phyloP scores from a whole-genome alignment of 2,113 vertebrate genomes.

The Pleuronectes platessa region DNA sequence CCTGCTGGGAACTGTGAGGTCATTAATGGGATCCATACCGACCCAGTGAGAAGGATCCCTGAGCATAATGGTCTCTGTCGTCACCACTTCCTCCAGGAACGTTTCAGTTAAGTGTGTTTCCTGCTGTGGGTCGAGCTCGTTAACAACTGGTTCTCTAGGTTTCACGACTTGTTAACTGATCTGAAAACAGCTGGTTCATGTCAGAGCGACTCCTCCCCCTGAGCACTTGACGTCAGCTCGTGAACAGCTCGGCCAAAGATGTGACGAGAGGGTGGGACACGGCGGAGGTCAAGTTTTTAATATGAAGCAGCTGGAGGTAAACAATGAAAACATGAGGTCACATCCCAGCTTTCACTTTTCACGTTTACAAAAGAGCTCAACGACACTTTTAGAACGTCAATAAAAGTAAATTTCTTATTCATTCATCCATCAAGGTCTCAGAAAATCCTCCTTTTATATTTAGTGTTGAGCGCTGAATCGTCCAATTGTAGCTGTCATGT shows the following conservation, averaged over 20 bases:
- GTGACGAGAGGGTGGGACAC: constrained; percentile 42
- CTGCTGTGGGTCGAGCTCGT: background rate
- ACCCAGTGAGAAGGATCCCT: constrained; percentile 1
- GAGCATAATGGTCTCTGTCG: background rate
- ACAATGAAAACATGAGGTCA: constrained; percentile 3
- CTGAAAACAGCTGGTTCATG: constrained; percentile 4
- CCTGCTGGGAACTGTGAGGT: constrained; percentile 24
- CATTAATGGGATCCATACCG: constrained; percentile 27
- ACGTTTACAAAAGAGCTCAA: background rate
- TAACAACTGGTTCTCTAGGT: background rate
- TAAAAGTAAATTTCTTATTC: no score
- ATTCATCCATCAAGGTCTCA: no score
- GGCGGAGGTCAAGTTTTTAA: constrained; percentile 32
- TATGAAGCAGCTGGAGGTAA: constrained; percentile 33
- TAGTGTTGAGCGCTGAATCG: no score
- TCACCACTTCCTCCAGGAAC: background rate
- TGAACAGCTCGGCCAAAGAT: constrained; percentile 15
- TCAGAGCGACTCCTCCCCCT: constrained; percentile 44
- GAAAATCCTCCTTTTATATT: no score
- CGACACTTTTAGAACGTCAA: no score
- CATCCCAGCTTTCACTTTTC: background rate
- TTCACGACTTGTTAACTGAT: background rate
- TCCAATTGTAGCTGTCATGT: no score
- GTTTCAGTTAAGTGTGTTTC: background rate
- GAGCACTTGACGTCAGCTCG: constrained; percentile 18